Evolutionary conservation across 2,113 vertebrate species (phyloP), one percentile per base, ranked within the genome.

Genomic region (Motacilla tschutschensis): DNA sequence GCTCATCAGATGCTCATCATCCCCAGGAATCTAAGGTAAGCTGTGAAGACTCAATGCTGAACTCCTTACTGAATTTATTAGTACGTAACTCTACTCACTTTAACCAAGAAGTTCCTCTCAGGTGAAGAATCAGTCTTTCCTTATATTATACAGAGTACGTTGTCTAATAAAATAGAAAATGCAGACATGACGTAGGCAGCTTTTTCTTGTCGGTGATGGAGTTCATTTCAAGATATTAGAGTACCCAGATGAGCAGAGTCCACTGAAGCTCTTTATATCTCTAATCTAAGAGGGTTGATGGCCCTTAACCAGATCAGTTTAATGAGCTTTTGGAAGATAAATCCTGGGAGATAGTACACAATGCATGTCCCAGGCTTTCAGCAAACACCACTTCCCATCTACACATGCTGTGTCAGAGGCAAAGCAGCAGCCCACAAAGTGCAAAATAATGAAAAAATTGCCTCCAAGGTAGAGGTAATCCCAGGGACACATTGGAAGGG

Each of bases 301-400:
- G 75, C 76, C 90, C 66, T 94, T 94, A 94, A 95, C 70, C 33
- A 89, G 91, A 94, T 92, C 76, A 81, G 54, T 91, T 89, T 94
- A 93, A 95, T 73, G 66, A 94, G 93, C 89, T 94, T 93, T 87
- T 83, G 44, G 54, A 88, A 93, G 70, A 60, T 80, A 91, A 92
- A 79, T 90, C 91, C 87, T 91, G 40, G 25, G 54, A 90, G 79
- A 90, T 16, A 75, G 69, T 83, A 78, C 20, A 85, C 58, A 47
- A 69, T 3, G 54, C 38, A 46, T 8, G 28, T 66, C 66, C 59
- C 66, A 64, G 8, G 36, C 76, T 76, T 86, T 51, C 58, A 41
- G 80, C 41, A 79, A 92, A 85, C 62, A 80, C 48, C 41, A 50
- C 22, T 87, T 85, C 28, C 71, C 79, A 77, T 60, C 75, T 74